Base-by-base conservation (phyloP, 1,140 invertebrate genomes). In the Drosophila mauritiana region DNA sequence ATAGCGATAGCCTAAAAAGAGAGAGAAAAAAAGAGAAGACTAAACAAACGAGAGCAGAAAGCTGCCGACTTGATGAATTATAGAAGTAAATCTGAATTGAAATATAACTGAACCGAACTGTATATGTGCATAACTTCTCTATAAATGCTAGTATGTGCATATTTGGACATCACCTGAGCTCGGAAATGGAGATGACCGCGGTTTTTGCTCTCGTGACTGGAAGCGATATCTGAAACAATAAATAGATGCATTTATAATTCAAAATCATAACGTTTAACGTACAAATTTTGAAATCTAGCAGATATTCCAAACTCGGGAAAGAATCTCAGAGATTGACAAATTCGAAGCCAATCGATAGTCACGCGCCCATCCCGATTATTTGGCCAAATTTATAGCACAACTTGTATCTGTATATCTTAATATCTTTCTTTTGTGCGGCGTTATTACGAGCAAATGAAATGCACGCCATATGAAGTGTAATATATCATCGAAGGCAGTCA, bases 21-120 rank as follows among this genome's bases (percentile, higher is more conserved):
- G 20, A 22, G 20, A 22, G 20, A 13, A 20, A 39, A 22, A 17
- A 51, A 34, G 39, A 46, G 17, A 11, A 51, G 34, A 51, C 49
- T 17, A 36, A 46, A 46, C 34, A 54, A 63, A 64, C 34, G 39
- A 52, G 36, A 46, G 31, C n/a, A 39, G 52, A 37, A 75, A 57
- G 54, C 67, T 80, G 62, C 73, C 80, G 67, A 77, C 67, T 80
- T 88, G 83, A 88, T 88, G 83, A 88, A 88, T 89, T 88, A 88
- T 88, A 73, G 80, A 89, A 89, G 72, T 80, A 74, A 89, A 89
- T 80, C 85, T 67, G 83, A 88, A 89, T 88, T 84, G 83, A 89
- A 79, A 89, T 88, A 89, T 88, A 88, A 88, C 63, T 55, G 63
- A 58, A 70, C 43, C 56, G 34, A 64, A 22, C 51, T 27, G 31